A percentile compares a stretch with the other conserved stretches of the same genome.
Conservation (phyloP, 2,113 vertebrate genomes). For the Pluvialis apricaria region DNA sequence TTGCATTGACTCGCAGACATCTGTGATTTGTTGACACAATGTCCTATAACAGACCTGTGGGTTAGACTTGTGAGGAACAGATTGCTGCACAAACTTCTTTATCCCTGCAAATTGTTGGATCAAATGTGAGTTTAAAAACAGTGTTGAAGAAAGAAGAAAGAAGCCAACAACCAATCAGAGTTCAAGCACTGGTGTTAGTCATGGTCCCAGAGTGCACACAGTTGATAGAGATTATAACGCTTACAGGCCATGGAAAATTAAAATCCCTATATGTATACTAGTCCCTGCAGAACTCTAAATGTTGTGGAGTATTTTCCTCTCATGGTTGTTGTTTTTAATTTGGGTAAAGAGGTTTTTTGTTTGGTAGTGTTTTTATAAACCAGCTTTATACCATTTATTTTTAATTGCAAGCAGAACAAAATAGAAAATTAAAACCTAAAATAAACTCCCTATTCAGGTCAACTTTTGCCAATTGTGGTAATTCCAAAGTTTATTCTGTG, state of each 20-base stretch:
- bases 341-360: constrained; percentile 37
- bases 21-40: neutral
- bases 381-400: neutral
- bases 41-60: neutral
- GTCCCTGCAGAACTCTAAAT: constrained; percentile 60
- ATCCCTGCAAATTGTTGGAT: neutral
- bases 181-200: neutral
- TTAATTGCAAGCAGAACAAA: constrained; percentile 26
- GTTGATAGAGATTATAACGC: constrained; percentile 40
- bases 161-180: neutral
- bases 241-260: constrained; percentile 36
- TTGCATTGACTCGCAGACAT: neutral
- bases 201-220: neutral
- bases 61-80: neutral
- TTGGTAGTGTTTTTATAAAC: constrained; percentile 45
- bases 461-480: neutral
- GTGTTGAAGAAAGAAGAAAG: neutral
- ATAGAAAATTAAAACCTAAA: constrained; percentile 35
- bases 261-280: constrained; percentile 34
- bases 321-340: constrained; percentile 19
- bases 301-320: neutral
- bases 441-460: constrained; percentile 22
- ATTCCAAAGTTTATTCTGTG: constrained; percentile 4
- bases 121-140: constrained; percentile 1
- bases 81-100: neutral